Base-by-base conservation (phyloP, 2,113 vertebrate species). In the Trichomycterus rosablanca region DNA sequence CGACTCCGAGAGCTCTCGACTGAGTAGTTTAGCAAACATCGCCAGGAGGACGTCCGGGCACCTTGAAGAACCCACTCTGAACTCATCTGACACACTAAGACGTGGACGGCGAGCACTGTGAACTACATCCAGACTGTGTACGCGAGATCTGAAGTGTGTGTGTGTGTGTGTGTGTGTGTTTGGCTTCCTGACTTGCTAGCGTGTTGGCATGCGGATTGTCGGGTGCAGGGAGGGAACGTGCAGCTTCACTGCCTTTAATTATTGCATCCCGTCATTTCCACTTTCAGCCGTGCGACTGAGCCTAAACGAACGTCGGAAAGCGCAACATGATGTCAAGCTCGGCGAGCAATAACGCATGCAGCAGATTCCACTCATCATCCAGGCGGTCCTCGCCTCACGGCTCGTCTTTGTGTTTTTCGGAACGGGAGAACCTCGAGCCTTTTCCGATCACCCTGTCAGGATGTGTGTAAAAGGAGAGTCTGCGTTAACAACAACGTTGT, bases 31-130 rank as follows among this genome's bases (percentile, higher is more conserved):
- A 20, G 26, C 40, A 51, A 30, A 39, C 35, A 32, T 70, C 46
- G 53, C 56, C 49, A 62, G 51, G 42, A 54, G 19, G 30, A 64
- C 26, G 49, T 22, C 32, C 10, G 23, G 26, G 28, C 5, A 10
- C 46, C 18, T 53, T 15, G 10, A 28, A 49, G 37, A 59, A 30
- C 48, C 45, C 7, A 49, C 26, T 55, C 9, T 3, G 43, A n/a
- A n/a, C n/a, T n/a, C n/a, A n/a, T n/a, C n/a, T n/a, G n/a, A n/a
- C n/a, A n/a, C n/a, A n/a, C n/a, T n/a, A n/a, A n/a, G n/a, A n/a
- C n/a, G n/a, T n/a, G n/a, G n/a, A 64, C 59, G 42, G 42, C 5
- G 34, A 72, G 63, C 72, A 77, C 75, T 77, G 72, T 77, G 75
- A 74, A 70, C 49, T 66, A 53, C 57, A 52, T 67, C 32, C 24